A percentile compares a stretch with the other conserved stretches of the same genome.
Conservation (phyloP, 2,113 vertebrate species). For the Chaetorhynchus papuensis region DNA sequence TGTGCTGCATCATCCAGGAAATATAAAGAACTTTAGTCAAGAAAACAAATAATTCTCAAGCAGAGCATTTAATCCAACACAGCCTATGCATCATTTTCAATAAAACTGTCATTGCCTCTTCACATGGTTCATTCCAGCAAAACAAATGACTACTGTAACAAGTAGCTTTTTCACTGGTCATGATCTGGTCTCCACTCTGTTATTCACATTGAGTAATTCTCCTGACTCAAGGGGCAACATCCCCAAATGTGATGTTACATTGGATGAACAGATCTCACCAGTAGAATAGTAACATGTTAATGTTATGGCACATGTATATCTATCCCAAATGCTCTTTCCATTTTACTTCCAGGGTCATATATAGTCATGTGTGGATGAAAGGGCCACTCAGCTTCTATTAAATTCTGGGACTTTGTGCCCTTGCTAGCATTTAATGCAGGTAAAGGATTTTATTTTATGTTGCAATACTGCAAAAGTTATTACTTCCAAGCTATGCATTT, state of each 20-base stretch:
- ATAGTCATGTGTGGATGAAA: fast-evolving
- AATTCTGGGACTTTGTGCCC: background rate
- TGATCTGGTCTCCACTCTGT: background rate
- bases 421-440: background rate
- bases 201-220: background rate
- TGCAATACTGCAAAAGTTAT: background rate
- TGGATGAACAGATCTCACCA: background rate
- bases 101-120: background rate
- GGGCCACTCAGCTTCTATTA: background rate
- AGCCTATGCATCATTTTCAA: background rate
- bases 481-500: background rate
- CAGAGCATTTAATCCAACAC: background rate
- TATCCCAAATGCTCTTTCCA: background rate
- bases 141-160: background rate
- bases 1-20: background rate
- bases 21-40: background rate
- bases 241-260: background rate
- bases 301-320: background rate
- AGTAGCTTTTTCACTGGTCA: background rate
- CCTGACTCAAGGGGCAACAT: background rate
- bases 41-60: background rate
- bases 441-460: background rate
- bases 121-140: background rate
- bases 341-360: background rate
- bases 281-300: background rate